Conservation (phyloP, 35 echinoderm and acorn worm species). For the Eucidaris tribuloides region DNA sequence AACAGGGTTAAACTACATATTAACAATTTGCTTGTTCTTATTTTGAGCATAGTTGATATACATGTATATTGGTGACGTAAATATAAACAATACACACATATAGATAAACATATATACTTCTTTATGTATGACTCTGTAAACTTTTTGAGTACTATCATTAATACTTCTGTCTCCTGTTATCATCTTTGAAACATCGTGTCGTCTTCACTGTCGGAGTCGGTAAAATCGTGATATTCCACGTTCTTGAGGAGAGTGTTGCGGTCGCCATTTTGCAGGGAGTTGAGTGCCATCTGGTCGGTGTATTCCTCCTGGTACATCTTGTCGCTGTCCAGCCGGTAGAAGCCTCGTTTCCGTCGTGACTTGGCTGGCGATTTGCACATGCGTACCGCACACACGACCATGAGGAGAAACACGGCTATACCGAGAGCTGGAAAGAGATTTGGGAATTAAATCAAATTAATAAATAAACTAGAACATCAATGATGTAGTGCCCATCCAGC, state of each 20-base stretch:
- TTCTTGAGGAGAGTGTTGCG: slow-evolving; percentile 45
- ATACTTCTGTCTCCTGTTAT: neutral
- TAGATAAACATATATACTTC: no score
- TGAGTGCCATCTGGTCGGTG: slow-evolving; percentile 69
- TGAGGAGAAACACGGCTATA: slow-evolving; percentile 49
- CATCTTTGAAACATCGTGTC: slow-evolving; percentile 37
- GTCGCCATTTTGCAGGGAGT: slow-evolving; percentile 37
- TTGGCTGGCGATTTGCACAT: slow-evolving; percentile 3
- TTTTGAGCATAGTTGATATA: no score
- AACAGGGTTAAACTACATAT: no score
- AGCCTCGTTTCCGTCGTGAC: slow-evolving; percentile 65
- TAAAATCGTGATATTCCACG: slow-evolving; percentile 76
- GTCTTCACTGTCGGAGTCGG: slow-evolving; percentile 59
- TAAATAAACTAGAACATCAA: no score
- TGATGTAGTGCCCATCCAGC: no score
- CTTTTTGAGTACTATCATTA: no score
- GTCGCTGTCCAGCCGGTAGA: slow-evolving; percentile 83
- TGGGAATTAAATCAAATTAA: no score
- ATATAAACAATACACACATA: no score
- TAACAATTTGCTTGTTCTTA: no score
- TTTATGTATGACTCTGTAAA: no score
- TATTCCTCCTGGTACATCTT: slow-evolving; percentile 88
- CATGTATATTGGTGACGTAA: no score
- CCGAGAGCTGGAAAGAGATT: slow-evolving; percentile 53
- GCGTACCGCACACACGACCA: slow-evolving; percentile 47